Evolutionary conservation across 2,888 invertebrate species (phyloP), one percentile per base, ranked within the genome.

Genomic region (Cephus rjabovi): DNA sequence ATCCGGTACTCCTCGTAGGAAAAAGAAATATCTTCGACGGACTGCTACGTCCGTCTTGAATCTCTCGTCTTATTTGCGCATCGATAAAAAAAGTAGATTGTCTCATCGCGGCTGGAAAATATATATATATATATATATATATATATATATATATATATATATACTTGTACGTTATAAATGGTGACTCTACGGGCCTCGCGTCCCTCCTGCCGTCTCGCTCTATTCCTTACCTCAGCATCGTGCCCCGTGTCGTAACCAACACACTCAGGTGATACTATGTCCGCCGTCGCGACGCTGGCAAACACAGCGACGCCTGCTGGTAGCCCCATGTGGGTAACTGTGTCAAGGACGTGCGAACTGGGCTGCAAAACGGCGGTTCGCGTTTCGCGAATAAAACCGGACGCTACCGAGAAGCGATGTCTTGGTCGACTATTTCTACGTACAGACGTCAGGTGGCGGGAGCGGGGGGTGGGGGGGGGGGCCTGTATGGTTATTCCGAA

Each of bases 341-440:
- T 92, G 92, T 91, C 92, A 92, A 92, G 92, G 92, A 89, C 92
- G 89, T 90, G 91, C 89, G 91, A 91, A 91, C 89, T 91, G 87
- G 90, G 89, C 88, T 89, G 88, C 89, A 87, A 88, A 88, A 87
- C 87, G 88, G 82, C 84, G 87, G 82, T 85, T 84, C 83, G 85
- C 85, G 86, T 86, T 87, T 88, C 85, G 85, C 83, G 84, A 56
- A 56, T 56, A 23, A 23, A 23, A 56, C 56, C 56, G 23, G 56
- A 56, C 56, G 56, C 56, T 56, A 56, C 56, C 56, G 9, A 56
- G 56, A 56, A 56, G 56, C 56, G 23, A 56, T 9, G 23, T 23
- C 56, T 56, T 56, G 56, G 23, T 56, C 56, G 56, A 56, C 56
- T 56, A 35, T 56, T 23, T 56, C 9, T 56, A 56, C 56, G 23